phyloP scores from a whole-genome alignment of 2,797 vertebrate genomes.

The Smutsia temminckii region DNA sequence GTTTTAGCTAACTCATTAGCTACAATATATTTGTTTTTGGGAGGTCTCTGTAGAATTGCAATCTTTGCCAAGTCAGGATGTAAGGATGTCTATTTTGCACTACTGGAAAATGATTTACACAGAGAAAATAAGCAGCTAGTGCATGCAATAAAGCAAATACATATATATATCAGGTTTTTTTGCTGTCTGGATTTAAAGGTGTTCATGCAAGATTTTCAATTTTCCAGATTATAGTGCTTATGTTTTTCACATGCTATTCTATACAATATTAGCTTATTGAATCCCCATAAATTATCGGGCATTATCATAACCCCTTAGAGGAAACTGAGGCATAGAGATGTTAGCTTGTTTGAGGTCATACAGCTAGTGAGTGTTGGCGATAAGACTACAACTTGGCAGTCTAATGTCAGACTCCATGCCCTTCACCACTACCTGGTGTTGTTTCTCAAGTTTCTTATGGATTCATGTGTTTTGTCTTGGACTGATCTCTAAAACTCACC shows the following conservation, averaged over 20 bases:
- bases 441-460: not conserved
- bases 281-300: not conserved
- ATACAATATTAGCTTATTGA: not conserved
- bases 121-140: not conserved
- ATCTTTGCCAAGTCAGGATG: not conserved
- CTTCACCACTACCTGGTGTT: not conserved
- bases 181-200: not conserved
- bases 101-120: not conserved
- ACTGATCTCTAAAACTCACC: not conserved
- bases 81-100: not conserved
- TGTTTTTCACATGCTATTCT: not conserved
- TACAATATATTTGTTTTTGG: not conserved
- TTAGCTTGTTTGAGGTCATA: not conserved
- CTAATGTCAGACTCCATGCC: not conserved
- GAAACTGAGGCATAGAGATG: not conserved
- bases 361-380: not conserved
- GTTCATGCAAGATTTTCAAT: not conserved
- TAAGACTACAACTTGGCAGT: not conserved
- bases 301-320: not conserved
- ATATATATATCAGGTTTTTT: not conserved
- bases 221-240: not conserved
- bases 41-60: slow-evolving; percentile 7
- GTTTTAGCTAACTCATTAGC: slow-evolving; percentile 32
- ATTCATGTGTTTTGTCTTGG: not conserved
- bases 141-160: not conserved